Evolutionary conservation across 2,797 vertebrate species (phyloP).

Genomic region (Chelon labrosus): DNA sequence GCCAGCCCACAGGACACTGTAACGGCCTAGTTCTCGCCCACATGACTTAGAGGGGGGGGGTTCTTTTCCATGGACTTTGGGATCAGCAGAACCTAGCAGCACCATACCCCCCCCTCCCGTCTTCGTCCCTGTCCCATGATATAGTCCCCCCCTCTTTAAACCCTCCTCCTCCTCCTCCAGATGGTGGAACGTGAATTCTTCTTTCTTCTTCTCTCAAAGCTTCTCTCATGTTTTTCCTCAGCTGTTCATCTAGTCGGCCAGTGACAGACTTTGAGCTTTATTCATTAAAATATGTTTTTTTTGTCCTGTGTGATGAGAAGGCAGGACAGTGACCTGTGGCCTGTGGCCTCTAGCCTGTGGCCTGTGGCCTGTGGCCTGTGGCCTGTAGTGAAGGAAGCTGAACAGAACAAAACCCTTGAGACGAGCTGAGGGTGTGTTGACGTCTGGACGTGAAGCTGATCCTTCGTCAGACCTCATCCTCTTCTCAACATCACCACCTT

Average conservation of each 20-base stretch:
- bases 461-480: too few species aligned
- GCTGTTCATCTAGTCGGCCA: neutral
- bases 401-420: too few species aligned
- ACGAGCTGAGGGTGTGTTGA: too few species aligned
- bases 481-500: too few species aligned
- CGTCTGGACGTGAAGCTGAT: too few species aligned
- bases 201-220: slow-evolving; percentile 11
- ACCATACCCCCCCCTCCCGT: too few species aligned
- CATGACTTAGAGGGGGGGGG: slow-evolving; percentile 49
- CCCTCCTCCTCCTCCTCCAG: neutral
- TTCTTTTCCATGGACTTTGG: slow-evolving; percentile 74
- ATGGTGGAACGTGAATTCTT: slow-evolving; percentile 26
- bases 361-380: too few species aligned
- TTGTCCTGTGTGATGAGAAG: neutral
- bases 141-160: neutral
- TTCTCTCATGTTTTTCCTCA: slow-evolving; percentile 1
- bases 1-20: slow-evolving; percentile 57
- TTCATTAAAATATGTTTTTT: neutral
- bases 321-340: too few species aligned
- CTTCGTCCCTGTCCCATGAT: neutral
- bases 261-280: neutral
- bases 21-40: slow-evolving; percentile 50
- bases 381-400: too few species aligned
- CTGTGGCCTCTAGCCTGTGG: too few species aligned
- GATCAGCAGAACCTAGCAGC: slow-evolving; percentile 38